phyloP scores from a whole-genome alignment of 2,797 vertebrate genomes.

The Coregonus sp. region DNA sequence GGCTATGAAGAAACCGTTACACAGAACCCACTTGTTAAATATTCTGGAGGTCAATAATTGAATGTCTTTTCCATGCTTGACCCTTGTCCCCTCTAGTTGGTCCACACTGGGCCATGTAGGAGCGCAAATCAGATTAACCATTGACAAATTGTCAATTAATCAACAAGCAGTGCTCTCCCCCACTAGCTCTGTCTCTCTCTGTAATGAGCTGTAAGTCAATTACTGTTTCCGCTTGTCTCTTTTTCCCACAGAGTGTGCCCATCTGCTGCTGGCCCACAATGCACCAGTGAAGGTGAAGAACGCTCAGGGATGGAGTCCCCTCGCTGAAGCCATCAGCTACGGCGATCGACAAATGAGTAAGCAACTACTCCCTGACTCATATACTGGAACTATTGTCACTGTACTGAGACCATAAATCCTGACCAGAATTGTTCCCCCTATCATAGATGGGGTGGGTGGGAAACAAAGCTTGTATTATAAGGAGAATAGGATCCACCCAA shows the following conservation, averaged over 20 bases:
- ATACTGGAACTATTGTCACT: not conserved
- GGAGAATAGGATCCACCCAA: too few species aligned
- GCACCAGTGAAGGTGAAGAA: conserved; percentile 99
- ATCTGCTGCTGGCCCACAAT: conserved; percentile 97
- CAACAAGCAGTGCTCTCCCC: not conserved
- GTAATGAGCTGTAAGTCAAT: conserved; percentile 2
- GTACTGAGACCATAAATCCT: not conserved
- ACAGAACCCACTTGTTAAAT: not conserved
- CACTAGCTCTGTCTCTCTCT: not conserved
- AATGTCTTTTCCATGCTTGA: not conserved
- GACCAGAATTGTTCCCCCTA: not conserved
- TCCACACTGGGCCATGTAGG: not conserved
- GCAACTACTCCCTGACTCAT: conserved; percentile 45
- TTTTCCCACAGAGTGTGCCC: conserved; percentile 90
- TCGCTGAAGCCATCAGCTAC: conserved; percentile 99
- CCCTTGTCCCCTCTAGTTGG: not conserved
- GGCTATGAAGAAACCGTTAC: too few species aligned
- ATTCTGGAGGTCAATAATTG: not conserved
- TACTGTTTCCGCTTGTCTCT: conserved; percentile 9
- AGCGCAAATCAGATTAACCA: conserved; percentile 6
- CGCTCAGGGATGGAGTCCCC: conserved; percentile 99
- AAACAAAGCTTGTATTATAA: too few species aligned
- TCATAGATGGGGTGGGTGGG: not conserved
- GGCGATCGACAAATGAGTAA: conserved; percentile 99
- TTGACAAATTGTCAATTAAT: conserved; percentile 3